Percentiles rank a stretch among this genome's conserved stretches.
Conservation (phyloP, 2,113 vertebrate genomes). For the Saimiri boliviensis region DNA sequence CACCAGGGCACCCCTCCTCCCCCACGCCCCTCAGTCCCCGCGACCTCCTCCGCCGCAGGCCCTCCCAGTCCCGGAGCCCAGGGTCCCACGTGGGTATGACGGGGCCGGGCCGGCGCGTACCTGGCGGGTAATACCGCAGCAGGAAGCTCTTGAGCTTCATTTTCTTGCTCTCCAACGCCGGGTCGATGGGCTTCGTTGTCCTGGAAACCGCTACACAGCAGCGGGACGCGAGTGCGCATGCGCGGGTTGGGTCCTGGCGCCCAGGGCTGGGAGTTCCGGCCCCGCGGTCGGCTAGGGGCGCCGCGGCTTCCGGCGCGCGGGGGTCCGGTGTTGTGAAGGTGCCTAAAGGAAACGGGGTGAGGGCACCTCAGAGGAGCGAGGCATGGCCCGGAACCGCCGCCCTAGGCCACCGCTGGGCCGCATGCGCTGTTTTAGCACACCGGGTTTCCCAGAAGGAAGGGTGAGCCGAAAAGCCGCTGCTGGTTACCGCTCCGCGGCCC, state of each 20-base stretch:
- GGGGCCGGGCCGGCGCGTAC: constrained; percentile 77
- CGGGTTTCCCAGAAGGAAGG: not conserved
- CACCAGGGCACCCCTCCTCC: rapidly evolving
- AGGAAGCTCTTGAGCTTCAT: constrained; percentile 92
- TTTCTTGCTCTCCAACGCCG: not conserved
- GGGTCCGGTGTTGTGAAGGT: rapidly evolving
- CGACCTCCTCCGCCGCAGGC: not conserved
- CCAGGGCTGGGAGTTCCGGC: not conserved
- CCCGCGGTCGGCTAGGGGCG: rapidly evolving
- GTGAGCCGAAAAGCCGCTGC: rapidly evolving
- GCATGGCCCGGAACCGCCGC: rapidly evolving
- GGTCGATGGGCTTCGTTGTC: constrained; percentile 72
- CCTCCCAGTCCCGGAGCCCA: not conserved
- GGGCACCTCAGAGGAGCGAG: not conserved
- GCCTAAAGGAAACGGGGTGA: not conserved
- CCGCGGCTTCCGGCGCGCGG: not conserved
- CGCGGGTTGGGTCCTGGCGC: not conserved
- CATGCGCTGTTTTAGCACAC: rapidly evolving
- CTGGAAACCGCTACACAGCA: constrained; percentile 75
- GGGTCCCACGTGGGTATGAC: rapidly evolving
- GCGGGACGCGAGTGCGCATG: constrained; percentile 64
- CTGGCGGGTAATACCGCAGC: constrained; percentile 95
- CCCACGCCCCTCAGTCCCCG: not conserved
- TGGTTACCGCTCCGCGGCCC: rapidly evolving
- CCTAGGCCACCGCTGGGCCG: not conserved